Conservation (phyloP, 2,797 vertebrate genomes). For the Urocyon cinereoargenteus region DNA sequence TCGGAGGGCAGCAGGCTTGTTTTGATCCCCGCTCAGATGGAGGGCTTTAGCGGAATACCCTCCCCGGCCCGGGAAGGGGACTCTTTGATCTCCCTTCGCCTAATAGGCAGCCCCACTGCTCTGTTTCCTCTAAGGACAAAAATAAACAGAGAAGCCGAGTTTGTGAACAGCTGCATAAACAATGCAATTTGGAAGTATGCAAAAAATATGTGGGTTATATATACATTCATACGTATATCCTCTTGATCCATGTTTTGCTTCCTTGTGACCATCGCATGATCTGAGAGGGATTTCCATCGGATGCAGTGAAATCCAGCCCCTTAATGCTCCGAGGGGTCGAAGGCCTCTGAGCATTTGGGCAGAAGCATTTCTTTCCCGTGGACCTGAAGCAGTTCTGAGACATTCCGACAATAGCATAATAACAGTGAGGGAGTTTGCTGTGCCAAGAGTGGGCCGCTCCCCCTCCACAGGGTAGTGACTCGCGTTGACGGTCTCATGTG, state of each 20-base stretch:
- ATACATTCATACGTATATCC: constrained; percentile 52
- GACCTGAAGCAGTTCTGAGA: neutral
- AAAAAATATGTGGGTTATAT: constrained; percentile 80
- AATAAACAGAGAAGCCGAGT: constrained; percentile 86
- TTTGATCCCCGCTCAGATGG: constrained; percentile 81
- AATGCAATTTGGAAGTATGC: constrained; percentile 87
- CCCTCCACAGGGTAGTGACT: neutral
- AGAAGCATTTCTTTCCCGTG: constrained; percentile 41
- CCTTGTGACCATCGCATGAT: constrained; percentile 40
- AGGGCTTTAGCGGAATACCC: constrained; percentile 67
- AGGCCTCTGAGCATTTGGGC: constrained; percentile 28
- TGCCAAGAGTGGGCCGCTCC: no score
- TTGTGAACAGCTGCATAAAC: constrained; percentile 89
- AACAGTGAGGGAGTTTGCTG: neutral
- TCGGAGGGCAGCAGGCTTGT: constrained; percentile 61
- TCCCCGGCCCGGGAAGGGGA: constrained; percentile 62
- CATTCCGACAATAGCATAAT: neutral
- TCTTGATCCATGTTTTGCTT: constrained; percentile 52
- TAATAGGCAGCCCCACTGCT: constrained; percentile 83
- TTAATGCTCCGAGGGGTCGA: constrained; percentile 23
- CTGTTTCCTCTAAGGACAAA: constrained; percentile 85
- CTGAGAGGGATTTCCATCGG: constrained; percentile 49
- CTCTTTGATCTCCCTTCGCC: constrained; percentile 86
- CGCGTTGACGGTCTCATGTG: neutral
- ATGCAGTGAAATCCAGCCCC: constrained; percentile 56